Evolutionary conservation across 2,113 vertebrate species (phyloP), one percentile per base, ranked within the genome.

Genomic region (Pitta sordida): DNA sequence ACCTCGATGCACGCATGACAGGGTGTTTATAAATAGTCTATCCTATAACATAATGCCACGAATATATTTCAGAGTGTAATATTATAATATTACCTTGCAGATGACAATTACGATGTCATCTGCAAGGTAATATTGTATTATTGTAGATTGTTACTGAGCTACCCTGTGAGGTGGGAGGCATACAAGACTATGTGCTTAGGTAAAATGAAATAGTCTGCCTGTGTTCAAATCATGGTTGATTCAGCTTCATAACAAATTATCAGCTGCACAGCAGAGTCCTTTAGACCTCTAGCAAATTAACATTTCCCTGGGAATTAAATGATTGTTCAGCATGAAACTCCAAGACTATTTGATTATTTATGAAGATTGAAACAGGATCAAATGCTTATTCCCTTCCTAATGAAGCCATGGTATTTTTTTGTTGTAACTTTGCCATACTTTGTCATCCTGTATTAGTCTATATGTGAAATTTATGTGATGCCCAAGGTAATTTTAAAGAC

Each of bases 391-490:
- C 11, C 10, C 26, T 56, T 75, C 58, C 41, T 84, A 32, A 68
- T 18, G 13, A 14, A 90, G 15, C 6, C 46, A 41, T 6, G 16
- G 4, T 41, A 68, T 52, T 36, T 91, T 86, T 74, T 71, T n/a
- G 17, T 30, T 60, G 20, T 34, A 58, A 46, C 26, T 80, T 91
- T 44, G 26, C 9, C 14, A 23, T 68, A 27, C 15, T 69, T 82
- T 36, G 6, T 64, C 49, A 73, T 12, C 7, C 12, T 64, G 2
- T 56, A 23, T 65, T 67, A 67, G 19, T 16, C 84, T 39, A 60
- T 0, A 60, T 0, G 0, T 3, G 2, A 36, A 32, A 59, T 30
- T 67, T 52, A 23, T 56, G 15, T 44, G 21, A 79, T 12, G 11
- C 13, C 27, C 29, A 37, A 73, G 12, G 14, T 63, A 24, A 59